These are phyloP conservation scores for Leptopilina myrica DNA, from an alignment of 2,888 invertebrate genomes.

Conservation along the genomic window DNA sequence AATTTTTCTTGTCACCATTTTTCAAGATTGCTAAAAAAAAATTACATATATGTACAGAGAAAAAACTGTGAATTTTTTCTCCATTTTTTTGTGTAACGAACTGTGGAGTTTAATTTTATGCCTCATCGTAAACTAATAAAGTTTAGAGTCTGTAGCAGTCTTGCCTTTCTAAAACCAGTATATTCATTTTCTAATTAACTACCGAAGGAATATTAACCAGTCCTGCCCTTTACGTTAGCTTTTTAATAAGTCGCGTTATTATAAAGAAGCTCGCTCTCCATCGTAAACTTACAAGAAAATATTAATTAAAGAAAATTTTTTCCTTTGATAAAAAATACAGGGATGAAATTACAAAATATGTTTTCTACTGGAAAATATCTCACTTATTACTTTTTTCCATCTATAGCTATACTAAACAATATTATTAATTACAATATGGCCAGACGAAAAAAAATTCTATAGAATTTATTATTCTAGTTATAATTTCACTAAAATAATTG, in stretches of 20 bases:
- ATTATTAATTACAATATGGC: no score
- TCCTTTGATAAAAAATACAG: slow-evolving; percentile 5
- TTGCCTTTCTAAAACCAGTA: slow-evolving; percentile 10
- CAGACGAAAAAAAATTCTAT: no score
- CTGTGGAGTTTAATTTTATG: neutral
- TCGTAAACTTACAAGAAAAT: slow-evolving; percentile 14
- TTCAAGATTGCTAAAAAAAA: no score
- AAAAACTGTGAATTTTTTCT: neutral
- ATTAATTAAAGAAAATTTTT: slow-evolving; percentile 1
- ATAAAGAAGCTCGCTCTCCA: slow-evolving; percentile 9
- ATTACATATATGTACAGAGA: neutral
- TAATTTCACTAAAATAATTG: no score
- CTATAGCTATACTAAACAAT: no score
- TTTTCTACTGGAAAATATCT: neutral
- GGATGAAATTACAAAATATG: neutral
- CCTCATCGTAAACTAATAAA: neutral
- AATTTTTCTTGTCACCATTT: no score
- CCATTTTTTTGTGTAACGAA: neutral
- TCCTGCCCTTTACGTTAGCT: slow-evolving; percentile 6
- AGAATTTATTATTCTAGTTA: no score
- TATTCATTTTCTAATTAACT: slow-evolving; percentile 17
- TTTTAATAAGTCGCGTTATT: slow-evolving; percentile 14
- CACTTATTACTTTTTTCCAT: no score
- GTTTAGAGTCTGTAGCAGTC: slow-evolving; percentile 3
- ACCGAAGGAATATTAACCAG: slow-evolving; percentile 15